Evolutionary conservation across 2,797 vertebrate genomes (phyloP), one percentile per base, ranked within the genome.

Genomic region (Sylvia borin): DNA sequence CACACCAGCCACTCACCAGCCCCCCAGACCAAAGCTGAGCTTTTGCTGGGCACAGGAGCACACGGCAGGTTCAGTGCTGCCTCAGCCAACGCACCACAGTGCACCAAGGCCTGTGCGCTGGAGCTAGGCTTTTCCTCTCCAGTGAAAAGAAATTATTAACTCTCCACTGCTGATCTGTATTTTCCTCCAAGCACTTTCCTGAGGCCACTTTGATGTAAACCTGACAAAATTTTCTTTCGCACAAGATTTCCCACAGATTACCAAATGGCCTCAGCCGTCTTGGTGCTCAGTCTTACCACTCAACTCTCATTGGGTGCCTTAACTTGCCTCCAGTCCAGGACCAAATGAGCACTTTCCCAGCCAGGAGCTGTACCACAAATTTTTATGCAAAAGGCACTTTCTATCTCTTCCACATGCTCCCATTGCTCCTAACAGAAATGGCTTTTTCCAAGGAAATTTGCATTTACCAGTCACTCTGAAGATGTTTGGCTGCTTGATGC

Each of bases 1-100:
- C 0, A 0, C 5, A 5, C 4, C 16, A 45, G 62, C 17, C 5
- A 1, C 45, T 14, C 4, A 1, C 13, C 32, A 43, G 31, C 5
- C 3, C 10, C 8, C n/a, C 5, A 0, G 64, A 34, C 2, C 3
- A 3, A 25, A 27, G 48, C 36, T 48, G 29, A 70, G 27, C 8
- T 70, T 51, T 62, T 1, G 0, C 40, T 71, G 68, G 9, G 34
- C 15, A 32, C 6, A 20, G 40, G 24, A 71, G 15, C 22, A 24
- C 17, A 19, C 13, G 17, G 5, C 17, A 2, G 3, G 4, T 32
- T 24, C 4, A 9, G 14, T 48, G 26, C 34, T 5, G 1, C 42
- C 31, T 57, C 66, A 2, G 1, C 10, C 62, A 50, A 29, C 29
- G 70, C 1, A 2, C 6, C 13, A 4, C 5, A 2, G n/a, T 29